A percentile compares a stretch with the other conserved stretches of the same genome.
These are phyloP conservation scores for Lagria hirta DNA, from an alignment of 2,888 invertebrate species.

Conservation along the genomic window DNA sequence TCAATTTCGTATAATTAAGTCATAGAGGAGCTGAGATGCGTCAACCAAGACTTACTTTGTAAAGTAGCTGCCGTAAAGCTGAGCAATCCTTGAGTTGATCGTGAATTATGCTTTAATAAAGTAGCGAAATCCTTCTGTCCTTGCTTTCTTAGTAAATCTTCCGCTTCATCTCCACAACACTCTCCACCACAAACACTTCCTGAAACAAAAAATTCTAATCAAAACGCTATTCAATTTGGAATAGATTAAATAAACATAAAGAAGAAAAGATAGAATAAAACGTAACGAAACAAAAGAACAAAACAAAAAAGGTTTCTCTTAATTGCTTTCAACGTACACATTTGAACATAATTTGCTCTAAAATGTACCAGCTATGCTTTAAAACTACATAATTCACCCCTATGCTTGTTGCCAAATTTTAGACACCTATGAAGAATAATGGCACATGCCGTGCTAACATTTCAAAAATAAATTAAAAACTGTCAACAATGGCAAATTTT, in stretches of 20 bases:
- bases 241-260: neutral
- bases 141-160: constrained; percentile 61
- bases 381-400: neutral
- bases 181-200: constrained; percentile 64
- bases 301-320: neutral
- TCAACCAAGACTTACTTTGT: constrained; percentile 64
- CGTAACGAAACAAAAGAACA: neutral
- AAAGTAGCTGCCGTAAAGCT: constrained; percentile 72
- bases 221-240: neutral
- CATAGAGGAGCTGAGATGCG: constrained; percentile 4
- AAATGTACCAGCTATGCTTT: neutral
- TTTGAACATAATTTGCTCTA: neutral
- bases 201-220: constrained; percentile 44
- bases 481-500: no score
- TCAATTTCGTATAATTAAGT: constrained; percentile 14
- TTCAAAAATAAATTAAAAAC: no score
- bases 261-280: neutral
- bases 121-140: constrained; percentile 67
- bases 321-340: neutral
- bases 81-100: constrained; percentile 73
- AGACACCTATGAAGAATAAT: no score
- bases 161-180: constrained; percentile 70
- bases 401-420: no score
- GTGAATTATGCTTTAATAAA: constrained; percentile 69
- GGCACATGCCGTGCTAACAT: no score